phyloP scores from a whole-genome alignment of 1,140 invertebrate genomes.

The Mactra quadrangularis region DNA sequence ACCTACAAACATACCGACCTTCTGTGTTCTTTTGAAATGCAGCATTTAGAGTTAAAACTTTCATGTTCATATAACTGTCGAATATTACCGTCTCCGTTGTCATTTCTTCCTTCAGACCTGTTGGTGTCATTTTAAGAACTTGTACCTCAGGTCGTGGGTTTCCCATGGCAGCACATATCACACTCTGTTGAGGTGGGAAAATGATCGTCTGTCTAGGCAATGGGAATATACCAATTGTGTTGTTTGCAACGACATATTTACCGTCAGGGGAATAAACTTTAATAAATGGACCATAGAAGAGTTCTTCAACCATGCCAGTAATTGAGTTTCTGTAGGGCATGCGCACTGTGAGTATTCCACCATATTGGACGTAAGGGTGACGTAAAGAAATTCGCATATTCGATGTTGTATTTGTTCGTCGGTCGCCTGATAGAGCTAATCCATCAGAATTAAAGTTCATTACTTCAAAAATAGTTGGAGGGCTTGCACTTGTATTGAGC shows the following conservation, averaged over 20 bases:
- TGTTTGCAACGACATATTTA: slow-evolving; percentile 25
- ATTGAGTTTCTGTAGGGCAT: slow-evolving; percentile 25
- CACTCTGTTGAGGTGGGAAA: slow-evolving; percentile 39
- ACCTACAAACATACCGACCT: slow-evolving; percentile 32
- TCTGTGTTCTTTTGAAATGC: slow-evolving; percentile 18
- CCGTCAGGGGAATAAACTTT: slow-evolving; percentile 4
- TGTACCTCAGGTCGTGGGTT: slow-evolving; percentile 47
- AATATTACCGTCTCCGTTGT: slow-evolving; percentile 34
- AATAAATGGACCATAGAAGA: slow-evolving; percentile 47
- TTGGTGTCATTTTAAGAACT: slow-evolving; percentile 18
- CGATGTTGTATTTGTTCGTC: slow-evolving; percentile 14
- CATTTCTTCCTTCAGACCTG: slow-evolving; percentile 20
- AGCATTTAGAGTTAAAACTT: slow-evolving; percentile 15
- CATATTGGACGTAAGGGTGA: slow-evolving; percentile 51
- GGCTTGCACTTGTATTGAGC: slow-evolving; percentile 46
- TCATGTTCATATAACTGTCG: slow-evolving; percentile 45
- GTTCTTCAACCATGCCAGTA: slow-evolving; percentile 23
- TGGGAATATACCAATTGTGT: slow-evolving; percentile 42
- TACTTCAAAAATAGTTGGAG: slow-evolving; percentile 45
- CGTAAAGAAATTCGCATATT: slow-evolving; percentile 43
- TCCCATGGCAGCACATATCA: slow-evolving; percentile 54
- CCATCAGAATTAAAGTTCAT: slow-evolving; percentile 32
- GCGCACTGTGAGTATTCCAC: slow-evolving; percentile 48
- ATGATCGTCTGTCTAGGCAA: slow-evolving; percentile 24
- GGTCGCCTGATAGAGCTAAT: background rate